Conservation (phyloP, 2,113 vertebrate species). For the Rhinopomastus cyanomelas region DNA sequence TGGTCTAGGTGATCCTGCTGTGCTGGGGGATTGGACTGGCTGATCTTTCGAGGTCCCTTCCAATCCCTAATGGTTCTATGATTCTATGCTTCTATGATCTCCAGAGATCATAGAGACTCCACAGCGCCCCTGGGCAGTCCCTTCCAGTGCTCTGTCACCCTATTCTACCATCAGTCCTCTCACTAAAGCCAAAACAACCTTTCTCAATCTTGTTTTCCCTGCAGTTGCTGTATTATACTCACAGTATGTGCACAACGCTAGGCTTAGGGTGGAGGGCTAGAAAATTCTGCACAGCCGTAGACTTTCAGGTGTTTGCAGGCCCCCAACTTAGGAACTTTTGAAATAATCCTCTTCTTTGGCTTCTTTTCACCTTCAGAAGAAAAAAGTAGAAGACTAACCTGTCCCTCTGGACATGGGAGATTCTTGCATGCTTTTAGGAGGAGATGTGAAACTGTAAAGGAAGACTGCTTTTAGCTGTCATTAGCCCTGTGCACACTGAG, state of each 20-base stretch:
- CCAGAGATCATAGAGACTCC: too few relatives aligned
- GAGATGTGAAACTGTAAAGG: neutral
- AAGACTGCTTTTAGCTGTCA: neutral
- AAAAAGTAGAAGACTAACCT: neutral
- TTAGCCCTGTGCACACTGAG: neutral
- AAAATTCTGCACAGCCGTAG: neutral
- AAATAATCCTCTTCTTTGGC: neutral
- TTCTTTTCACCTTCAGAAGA: neutral
- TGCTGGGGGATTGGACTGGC: too few relatives aligned
- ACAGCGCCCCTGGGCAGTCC: too few relatives aligned
- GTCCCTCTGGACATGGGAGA: neutral
- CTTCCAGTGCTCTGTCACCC: too few relatives aligned
- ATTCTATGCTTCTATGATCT: too few relatives aligned
- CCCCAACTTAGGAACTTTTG: neutral
- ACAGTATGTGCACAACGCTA: rapidly evolving
- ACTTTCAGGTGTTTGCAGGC: neutral
- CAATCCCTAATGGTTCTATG: too few relatives aligned
- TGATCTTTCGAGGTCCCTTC: too few relatives aligned
- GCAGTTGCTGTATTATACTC: neutral
- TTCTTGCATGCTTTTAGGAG: neutral
- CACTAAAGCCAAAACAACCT: neutral
- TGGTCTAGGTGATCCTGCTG: too few relatives aligned
- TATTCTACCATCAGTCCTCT: neutral
- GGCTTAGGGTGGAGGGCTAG: too few relatives aligned
- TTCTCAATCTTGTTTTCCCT: neutral